Evolutionary conservation across 2,888 invertebrate species (phyloP).

Genomic region (Leucania comma): DNA sequence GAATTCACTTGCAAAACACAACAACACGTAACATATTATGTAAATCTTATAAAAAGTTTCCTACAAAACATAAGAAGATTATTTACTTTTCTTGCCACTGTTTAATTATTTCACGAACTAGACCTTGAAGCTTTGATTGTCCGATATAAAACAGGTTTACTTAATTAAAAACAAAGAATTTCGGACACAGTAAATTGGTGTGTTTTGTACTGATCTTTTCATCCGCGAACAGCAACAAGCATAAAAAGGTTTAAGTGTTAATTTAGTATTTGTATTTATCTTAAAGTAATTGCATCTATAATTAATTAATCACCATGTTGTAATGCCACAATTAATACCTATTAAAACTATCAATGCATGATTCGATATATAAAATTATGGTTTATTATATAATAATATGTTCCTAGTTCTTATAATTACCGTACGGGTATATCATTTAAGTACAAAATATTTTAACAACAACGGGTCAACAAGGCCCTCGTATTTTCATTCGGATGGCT

Average conservation of each 20-base stretch:
- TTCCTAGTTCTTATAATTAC: neutral
- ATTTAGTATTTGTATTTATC: neutral
- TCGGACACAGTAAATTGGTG: neutral
- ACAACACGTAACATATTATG: no score
- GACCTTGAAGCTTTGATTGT: neutral
- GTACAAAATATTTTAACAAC: conserved; percentile 6
- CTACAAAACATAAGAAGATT: no score
- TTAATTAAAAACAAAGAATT: neutral
- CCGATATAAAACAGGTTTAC: neutral
- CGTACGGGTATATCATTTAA: neutral
- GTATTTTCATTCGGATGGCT: conserved; percentile 32
- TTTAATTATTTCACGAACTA: neutral
- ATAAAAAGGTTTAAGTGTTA: neutral
- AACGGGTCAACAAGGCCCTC: conserved; percentile 25
- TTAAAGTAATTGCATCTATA: neutral
- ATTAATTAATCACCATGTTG: neutral
- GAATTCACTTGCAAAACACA: no score
- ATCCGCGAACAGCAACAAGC: neutral
- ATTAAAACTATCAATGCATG: neutral
- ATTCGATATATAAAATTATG: neutral
- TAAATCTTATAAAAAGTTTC: neutral
- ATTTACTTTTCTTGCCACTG: no score
- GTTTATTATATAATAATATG: neutral
- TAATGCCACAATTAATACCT: neutral
- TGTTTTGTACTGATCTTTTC: neutral